phyloP scores from a whole-genome alignment of 1,140 invertebrate genomes.

The Artemia franciscana region DNA sequence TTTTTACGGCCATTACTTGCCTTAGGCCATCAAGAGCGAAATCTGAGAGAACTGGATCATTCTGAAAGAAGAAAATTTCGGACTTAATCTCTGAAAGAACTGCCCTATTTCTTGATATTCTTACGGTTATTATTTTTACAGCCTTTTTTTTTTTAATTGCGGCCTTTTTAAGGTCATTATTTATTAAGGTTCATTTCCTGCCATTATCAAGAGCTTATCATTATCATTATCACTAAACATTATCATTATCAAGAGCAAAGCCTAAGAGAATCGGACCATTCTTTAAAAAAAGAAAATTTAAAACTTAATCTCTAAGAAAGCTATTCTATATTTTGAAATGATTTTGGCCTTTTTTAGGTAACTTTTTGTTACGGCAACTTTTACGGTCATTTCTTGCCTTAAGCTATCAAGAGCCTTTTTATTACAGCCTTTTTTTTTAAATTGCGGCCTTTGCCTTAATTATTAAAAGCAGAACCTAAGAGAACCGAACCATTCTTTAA shows the following conservation, averaged over 20 bases:
- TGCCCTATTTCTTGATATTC: too few species aligned
- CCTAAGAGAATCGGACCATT: neutral
- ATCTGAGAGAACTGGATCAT: constrained; percentile 50
- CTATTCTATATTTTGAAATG: too few species aligned
- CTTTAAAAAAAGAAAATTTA: too few species aligned
- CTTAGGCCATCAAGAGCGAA: constrained; percentile 76
- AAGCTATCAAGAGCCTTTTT: constrained; percentile 84
- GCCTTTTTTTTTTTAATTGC: too few species aligned
- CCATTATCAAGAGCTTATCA: constrained; percentile 83
- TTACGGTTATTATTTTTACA: too few species aligned
- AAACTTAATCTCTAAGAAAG: too few species aligned
- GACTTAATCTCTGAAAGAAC: too few species aligned
- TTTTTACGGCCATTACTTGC: constrained; percentile 92
- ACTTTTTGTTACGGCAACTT: too few species aligned
- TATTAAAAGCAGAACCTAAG: neutral
- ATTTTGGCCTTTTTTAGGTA: too few species aligned
- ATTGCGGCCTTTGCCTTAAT: too few species aligned
- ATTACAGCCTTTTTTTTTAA: too few species aligned
- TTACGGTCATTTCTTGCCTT: constrained; percentile 87
- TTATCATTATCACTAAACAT: constrained; percentile 10
- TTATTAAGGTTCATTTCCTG: constrained; percentile 81
- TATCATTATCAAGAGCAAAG: neutral
- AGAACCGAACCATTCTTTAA: neutral
- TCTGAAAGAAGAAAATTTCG: constrained; percentile 27
- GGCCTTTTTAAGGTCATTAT: too few species aligned